phyloP scores from a whole-genome alignment of 2,113 vertebrate genomes.

The Marcusenius ussheri region DNA sequence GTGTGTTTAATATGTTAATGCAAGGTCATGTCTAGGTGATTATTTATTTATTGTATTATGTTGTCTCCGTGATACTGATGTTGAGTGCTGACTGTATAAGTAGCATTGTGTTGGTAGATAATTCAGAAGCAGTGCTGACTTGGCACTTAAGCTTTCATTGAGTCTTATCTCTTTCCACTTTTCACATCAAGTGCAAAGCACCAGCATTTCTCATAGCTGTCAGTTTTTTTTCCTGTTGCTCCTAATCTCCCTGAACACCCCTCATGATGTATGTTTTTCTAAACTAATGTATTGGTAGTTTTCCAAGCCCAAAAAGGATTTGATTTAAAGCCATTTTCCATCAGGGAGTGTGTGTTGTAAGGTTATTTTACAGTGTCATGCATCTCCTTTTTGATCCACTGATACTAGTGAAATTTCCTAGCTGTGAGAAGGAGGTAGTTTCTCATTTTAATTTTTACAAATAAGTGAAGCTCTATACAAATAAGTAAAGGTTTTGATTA shows the following conservation, averaged over 20 bases:
- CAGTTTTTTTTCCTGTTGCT: neutral
- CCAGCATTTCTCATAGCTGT: neutral
- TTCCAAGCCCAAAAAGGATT: neutral
- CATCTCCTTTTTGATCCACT: neutral
- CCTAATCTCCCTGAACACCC: constrained; percentile 18
- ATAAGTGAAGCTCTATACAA: neutral
- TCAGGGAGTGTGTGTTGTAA: neutral
- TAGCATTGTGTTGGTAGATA: neutral
- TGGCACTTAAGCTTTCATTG: constrained; percentile 15
- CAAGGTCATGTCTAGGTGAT: neutral
- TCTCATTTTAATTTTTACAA: neutral
- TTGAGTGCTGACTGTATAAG: neutral
- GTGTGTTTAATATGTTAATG: neutral
- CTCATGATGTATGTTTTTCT: neutral
- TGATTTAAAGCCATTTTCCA: neutral
- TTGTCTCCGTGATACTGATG: neutral
- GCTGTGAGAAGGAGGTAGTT: neutral
- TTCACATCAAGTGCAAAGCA: neutral
- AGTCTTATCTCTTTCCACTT: constrained; percentile 25
- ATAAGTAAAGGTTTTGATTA: neutral
- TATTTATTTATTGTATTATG: neutral
- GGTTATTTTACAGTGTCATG: neutral
- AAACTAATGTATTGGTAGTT: neutral
- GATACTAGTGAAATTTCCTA: neutral
- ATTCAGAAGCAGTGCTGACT: constrained; percentile 4